phyloP scores from a whole-genome alignment of 2,113 vertebrate species.

The Chunga burmeisteri region DNA sequence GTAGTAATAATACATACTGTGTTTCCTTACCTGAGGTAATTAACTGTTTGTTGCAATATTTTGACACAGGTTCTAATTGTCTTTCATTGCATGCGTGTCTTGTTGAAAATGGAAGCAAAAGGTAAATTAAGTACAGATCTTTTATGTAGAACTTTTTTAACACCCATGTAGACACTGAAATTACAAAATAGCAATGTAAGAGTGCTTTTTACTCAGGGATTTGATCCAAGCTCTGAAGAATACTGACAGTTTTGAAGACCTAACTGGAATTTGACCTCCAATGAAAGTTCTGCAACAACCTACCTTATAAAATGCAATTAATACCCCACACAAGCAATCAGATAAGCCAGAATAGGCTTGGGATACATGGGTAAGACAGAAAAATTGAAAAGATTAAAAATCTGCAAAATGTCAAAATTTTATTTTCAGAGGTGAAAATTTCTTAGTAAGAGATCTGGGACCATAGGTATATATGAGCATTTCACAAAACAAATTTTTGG shows the following conservation, averaged over 20 bases:
- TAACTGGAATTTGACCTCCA: background rate
- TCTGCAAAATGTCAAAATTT: background rate
- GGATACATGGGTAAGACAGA: background rate
- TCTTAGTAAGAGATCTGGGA: background rate
- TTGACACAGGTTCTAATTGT: background rate
- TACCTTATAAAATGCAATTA: background rate
- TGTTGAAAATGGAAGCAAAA: background rate
- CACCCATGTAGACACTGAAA: background rate
- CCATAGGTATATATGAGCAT: background rate
- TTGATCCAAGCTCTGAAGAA: background rate
- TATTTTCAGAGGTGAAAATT: background rate
- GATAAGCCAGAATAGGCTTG: background rate
- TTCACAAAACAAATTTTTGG: background rate
- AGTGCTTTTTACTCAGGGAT: background rate
- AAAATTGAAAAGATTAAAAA: background rate
- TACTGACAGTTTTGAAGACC: background rate
- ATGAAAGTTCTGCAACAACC: background rate
- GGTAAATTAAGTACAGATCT: background rate
- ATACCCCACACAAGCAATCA: background rate
- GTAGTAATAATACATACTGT: background rate
- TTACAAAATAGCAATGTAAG: background rate
- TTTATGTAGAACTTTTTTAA: background rate
- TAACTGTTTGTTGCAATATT: background rate
- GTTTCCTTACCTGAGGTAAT: background rate
- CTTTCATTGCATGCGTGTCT: fast-evolving